Evolutionary conservation across 1,140 invertebrate genomes (phyloP).

Genomic region (Propsilocerus akamusi): DNA sequence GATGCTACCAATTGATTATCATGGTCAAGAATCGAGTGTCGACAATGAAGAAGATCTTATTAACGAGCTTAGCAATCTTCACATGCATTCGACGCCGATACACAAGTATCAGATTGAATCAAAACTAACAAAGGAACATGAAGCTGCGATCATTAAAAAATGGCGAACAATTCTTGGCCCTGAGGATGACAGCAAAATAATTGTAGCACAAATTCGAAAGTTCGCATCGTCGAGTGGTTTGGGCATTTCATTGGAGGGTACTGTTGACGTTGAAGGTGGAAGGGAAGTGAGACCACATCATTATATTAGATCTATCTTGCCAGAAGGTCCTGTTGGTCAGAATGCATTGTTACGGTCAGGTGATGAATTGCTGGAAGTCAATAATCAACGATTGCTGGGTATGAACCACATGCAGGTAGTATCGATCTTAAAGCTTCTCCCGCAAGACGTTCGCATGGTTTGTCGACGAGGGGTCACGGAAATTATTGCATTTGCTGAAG

Average conservation of each 20-base stretch:
- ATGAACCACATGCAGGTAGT: conserved; percentile 95
- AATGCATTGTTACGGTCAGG: conserved; percentile 67
- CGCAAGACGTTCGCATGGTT: conserved; percentile 83
- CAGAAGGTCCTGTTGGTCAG: conserved; percentile 84
- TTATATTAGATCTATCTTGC: conserved; percentile 82
- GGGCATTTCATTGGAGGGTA: conserved; percentile 91
- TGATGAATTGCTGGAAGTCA: conserved; percentile 84
- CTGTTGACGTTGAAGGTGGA: conserved; percentile 85
- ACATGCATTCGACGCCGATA: conserved; percentile 7
- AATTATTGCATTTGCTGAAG: conserved; percentile 19
- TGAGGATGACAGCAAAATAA: conserved; percentile 68
- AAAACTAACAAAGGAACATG: conserved; percentile 45
- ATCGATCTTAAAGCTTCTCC: conserved; percentile 84
- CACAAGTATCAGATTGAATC: conserved; percentile 23
- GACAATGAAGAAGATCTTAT: conserved; percentile 11
- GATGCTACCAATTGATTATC: neutral
- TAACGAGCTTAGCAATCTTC: neutral
- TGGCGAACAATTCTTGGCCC: conserved; percentile 60
- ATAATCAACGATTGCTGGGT: conserved; percentile 82
- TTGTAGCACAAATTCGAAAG: conserved; percentile 73
- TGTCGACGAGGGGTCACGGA: conserved; percentile 45
- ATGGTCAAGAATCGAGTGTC: conserved; percentile 1
- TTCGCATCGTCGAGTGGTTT: conserved; percentile 75
- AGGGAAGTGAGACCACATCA: conserved; percentile 81
- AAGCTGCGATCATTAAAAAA: conserved; percentile 58